Evolutionary conservation across 2,888 invertebrate genomes (phyloP), one percentile per base, ranked within the genome.

Genomic region (Macrophya alboannulata): DNA sequence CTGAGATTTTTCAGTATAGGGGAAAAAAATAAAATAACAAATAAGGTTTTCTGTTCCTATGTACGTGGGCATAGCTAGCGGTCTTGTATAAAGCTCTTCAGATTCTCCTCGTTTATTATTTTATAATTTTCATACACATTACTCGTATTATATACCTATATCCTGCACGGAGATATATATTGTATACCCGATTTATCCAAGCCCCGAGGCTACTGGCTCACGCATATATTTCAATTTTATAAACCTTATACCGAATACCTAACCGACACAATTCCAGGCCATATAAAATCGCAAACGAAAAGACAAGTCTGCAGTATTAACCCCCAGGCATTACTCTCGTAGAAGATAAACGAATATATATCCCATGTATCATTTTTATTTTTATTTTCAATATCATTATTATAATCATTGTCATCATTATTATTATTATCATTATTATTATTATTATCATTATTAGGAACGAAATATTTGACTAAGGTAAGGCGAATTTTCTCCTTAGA

Each of bases 381-480:
- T 48, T 12, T 48, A 48, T 55, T 55, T 17, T 17, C 55, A 55
- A 55, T 59, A 51, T 51, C 3, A 51, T 51, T 51, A 51, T 51
- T 51, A 17, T 51, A 17, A 51, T 51, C 4, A 51, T 51, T 51
- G 6, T 31, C 3, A 31, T 31, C 31, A 31, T 31, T 3, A 17
- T 55, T n/a, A 0, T 55, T 55, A 5, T n/a, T n/a, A 17, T 17
- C 17, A 12, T 17, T 17, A 12, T 17, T 17, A 55, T 55, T 17
- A 12, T 17, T 17, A 12, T 17, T 17, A 55, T 55, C 10, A 55
- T 17, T 68, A 68, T 68, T 25, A 68, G 2, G 68, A 15, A 68
- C 15, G 17, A 15, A 68, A 68, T 68, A 68, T 68, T 68, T 68
- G 68, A 68, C 62, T 10, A 68, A 68, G 37, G 6, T 68, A 15